Percentiles rank a stretch among this genome's conserved stretches.
Conservation (phyloP, 2,113 vertebrate species). For the Baryphthengus martii region DNA sequence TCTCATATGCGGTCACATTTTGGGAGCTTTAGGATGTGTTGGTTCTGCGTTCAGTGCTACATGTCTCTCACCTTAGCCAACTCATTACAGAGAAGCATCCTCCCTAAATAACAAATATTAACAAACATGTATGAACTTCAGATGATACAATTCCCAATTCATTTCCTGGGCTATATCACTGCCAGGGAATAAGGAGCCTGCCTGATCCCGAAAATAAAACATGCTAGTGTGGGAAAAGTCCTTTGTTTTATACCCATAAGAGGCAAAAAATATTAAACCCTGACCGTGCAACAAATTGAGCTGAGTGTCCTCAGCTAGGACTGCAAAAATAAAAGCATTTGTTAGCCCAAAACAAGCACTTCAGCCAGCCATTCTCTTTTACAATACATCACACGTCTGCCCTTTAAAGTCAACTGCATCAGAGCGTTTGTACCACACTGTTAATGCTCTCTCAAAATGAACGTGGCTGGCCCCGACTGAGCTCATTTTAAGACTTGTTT, state of each 20-base stretch:
- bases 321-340: background rate
- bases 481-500: background rate
- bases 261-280: constrained; percentile 7
- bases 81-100: constrained; percentile 58
- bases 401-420: background rate
- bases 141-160: constrained; percentile 52
- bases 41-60: constrained; percentile 9
- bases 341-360: constrained; percentile 8
- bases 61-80: constrained; percentile 51
- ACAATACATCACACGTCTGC: background rate
- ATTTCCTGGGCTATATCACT: constrained; percentile 42
- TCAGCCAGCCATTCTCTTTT: background rate
- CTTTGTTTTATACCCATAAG: constrained; percentile 41
- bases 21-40: constrained; percentile 60
- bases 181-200: constrained; percentile 36
- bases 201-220: constrained; percentile 36
- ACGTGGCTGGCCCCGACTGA: background rate
- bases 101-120: constrained; percentile 65
- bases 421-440: background rate
- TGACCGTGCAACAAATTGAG: background rate
- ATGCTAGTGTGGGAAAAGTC: background rate
- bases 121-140: constrained; percentile 64
- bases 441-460: background rate
- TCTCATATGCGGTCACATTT: constrained; percentile 62
- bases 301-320: background rate